Percentiles rank a stretch among this genome's conserved stretches.
These are phyloP conservation scores for Salpingus planirostris DNA, from an alignment of 2,888 invertebrate species.

Conservation along the genomic window DNA sequence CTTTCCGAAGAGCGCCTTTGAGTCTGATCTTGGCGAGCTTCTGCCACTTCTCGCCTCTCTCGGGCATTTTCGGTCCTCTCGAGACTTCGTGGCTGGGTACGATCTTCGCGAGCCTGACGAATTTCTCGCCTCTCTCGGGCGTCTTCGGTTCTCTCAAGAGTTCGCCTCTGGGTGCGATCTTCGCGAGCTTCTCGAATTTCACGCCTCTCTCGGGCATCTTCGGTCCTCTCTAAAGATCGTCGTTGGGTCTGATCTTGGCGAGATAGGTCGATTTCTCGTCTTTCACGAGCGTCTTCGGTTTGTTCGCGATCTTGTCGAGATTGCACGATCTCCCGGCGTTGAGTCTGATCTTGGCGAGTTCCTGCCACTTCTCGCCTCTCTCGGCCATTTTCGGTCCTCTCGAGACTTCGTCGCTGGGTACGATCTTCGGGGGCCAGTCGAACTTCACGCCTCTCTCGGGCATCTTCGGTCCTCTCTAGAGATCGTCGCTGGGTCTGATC, in stretches of 20 bases:
- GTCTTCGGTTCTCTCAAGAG: not conserved
- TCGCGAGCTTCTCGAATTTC: slow-evolving; percentile 5
- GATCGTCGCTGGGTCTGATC: not conserved
- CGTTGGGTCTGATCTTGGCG: not conserved
- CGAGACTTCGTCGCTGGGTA: not conserved
- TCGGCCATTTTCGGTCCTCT: not conserved
- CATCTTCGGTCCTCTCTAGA: too few relatives aligned
- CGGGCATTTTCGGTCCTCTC: not conserved
- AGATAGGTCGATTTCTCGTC: slow-evolving; percentile 1
- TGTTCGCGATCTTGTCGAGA: too few relatives aligned
- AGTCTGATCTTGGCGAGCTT: not conserved
- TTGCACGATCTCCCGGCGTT: not conserved
- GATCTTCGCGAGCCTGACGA: not conserved
- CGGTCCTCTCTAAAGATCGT: too few relatives aligned
- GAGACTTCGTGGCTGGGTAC: not conserved
- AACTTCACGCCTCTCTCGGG: not conserved
- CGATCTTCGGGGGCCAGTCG: slow-evolving; percentile 3
- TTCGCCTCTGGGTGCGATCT: not conserved
- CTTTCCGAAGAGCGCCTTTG: too few relatives aligned
- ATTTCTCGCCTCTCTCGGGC: slow-evolving; percentile 5
- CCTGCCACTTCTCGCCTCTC: slow-evolving; percentile 3
- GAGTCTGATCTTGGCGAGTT: not conserved
- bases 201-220: not conserved
- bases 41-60: not conserved
- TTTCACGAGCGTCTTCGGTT: too few relatives aligned